A percentile compares a stretch with the other conserved stretches of the same genome.
Conservation (phyloP, 1,140 invertebrate species). For the Diploscapter pachys region DNA sequence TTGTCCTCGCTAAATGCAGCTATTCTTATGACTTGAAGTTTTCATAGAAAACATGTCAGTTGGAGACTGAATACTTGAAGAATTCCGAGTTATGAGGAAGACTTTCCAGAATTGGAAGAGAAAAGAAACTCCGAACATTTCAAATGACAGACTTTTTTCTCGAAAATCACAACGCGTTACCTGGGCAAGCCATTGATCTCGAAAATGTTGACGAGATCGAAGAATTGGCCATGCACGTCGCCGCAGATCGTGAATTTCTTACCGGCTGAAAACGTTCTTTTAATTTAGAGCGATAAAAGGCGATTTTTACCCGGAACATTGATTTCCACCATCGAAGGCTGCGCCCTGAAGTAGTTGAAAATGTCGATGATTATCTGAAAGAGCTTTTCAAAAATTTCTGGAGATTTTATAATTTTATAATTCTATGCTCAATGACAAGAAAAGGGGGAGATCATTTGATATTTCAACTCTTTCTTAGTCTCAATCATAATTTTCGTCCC, state of each 20-base stretch:
- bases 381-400: no score
- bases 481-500: no score
- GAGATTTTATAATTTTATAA: no score
- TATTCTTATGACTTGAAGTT: neutral
- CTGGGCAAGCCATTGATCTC: conserved; percentile 91
- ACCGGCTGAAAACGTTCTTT: neutral
- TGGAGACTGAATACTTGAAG: neutral
- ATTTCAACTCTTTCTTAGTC: no score
- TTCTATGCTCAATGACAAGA: no score
- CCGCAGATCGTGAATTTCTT: conserved; percentile 97
- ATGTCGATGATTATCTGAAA: conserved; percentile 83
- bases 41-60: neutral
- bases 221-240: conserved; percentile 99
- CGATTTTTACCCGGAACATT: conserved; percentile 63
- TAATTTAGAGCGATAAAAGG: conserved; percentile 59
- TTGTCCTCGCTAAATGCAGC: neutral
- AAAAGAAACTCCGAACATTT: conserved; percentile 60
- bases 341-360: conserved; percentile 76
- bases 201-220: conserved; percentile 97
- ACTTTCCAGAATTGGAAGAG: neutral
- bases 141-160: conserved; percentile 83
- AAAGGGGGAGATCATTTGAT: no score
- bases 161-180: no score
- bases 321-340: conserved; percentile 85
- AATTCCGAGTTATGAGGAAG: neutral